Evolutionary conservation across 2,113 vertebrate genomes (phyloP), one percentile per base, ranked within the genome.

Genomic region (Mystacornis crossleyi): DNA sequence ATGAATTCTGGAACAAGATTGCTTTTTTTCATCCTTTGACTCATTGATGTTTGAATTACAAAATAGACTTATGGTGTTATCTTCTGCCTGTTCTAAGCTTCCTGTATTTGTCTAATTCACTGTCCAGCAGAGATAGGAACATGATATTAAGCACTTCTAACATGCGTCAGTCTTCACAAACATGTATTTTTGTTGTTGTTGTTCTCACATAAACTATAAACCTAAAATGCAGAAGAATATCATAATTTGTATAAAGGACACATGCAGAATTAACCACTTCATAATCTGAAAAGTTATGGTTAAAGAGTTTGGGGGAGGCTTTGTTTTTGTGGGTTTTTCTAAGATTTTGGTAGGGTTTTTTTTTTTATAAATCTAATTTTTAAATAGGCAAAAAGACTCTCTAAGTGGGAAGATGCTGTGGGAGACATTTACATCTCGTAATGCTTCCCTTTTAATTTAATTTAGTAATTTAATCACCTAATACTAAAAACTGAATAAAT

Each of bases 301-400:
- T 89, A 31, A 51, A 45, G 12, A 31, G 14, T 54, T 66, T 18
- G 16, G 5, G 26, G 2, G 23, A 28, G 6, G 3, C 36, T 51
- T 73, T 20, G 13, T 1, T 18, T n/a, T 33, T 9, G 2, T 1
- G 19, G 1, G 1, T 5, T 31, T 43, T 51, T 51, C 13, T 31
- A 31, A 42, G 6, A 17, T 77, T 77, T 43, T 51, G 25, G 11
- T 67, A 26, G 18, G 17, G 17, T 40, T 74, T 53, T 60, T 81
- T 8, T 29, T 66, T 40, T 53, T 54, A 50, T 4, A 18, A 57
- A 47, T 54, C 17, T 40, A 5, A 14, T 74, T 62, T 57, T 19
- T 29, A 5, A 26, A 55, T 45, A 31, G 18, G 18, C 24, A 54
- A 51, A 62, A 47, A 23, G 10, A 28, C 20, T 87, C 18, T 40